Evolutionary conservation across 2,797 vertebrate genomes (phyloP).

Genomic region (Fundulus diaphanus): DNA sequence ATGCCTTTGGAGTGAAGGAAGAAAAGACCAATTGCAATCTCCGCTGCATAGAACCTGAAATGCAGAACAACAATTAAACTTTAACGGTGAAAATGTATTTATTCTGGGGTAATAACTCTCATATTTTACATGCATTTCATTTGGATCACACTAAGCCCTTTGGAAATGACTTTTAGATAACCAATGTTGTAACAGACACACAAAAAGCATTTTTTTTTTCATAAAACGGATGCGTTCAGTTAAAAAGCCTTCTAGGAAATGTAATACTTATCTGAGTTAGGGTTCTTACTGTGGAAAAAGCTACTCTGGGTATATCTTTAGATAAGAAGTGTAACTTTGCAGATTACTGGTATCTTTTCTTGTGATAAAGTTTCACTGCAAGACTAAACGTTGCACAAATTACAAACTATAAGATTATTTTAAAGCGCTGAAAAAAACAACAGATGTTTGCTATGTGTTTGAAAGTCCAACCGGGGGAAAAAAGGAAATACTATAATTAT

Average conservation of each 20-base stretch:
- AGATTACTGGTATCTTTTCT: not conserved
- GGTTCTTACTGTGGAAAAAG: not conserved
- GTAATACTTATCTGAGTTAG: not conserved
- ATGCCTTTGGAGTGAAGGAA: constrained; percentile 97
- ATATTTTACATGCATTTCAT: not conserved
- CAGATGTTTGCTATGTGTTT: not conserved
- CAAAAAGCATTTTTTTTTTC: not conserved
- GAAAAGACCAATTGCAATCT: constrained; percentile 95
- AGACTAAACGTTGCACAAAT: not conserved
- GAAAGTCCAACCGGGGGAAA: not conserved
- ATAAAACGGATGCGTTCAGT: not conserved
- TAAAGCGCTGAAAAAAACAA: not conserved
- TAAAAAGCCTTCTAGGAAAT: not conserved
- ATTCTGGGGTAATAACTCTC: not conserved
- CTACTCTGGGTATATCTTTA: not conserved
- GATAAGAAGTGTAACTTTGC: not conserved
- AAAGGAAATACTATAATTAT: not conserved
- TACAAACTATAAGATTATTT: not conserved
- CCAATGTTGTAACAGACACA: too few relatives aligned
- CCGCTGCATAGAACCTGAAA: constrained; percentile 94
- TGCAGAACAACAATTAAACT: constrained; percentile 20
- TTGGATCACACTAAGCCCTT: too few relatives aligned
- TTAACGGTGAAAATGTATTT: not conserved
- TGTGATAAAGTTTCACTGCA: not conserved
- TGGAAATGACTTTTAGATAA: too few relatives aligned